phyloP scores from a whole-genome alignment of 2,888 invertebrate species.

The Orthonevra nobilis region DNA sequence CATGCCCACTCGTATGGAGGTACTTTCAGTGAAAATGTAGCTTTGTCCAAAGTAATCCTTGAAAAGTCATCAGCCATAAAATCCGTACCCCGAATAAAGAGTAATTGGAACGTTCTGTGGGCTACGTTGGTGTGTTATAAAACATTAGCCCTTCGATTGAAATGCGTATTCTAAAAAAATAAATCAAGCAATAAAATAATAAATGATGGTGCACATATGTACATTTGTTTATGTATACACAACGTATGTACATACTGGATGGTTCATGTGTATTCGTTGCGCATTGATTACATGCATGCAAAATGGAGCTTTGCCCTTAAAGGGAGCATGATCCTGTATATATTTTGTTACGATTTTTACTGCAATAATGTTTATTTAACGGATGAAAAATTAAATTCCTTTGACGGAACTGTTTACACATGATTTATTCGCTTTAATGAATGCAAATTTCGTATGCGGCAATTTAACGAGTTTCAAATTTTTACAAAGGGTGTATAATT shows the following conservation, averaged over 20 bases:
- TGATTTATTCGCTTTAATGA: conserved; percentile 48
- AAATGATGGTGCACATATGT: background rate
- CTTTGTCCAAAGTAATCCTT: conserved; percentile 48
- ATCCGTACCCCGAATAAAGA: conserved; percentile 22
- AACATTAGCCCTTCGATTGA: conserved; percentile 12
- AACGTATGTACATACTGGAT: too few species aligned
- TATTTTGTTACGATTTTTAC: background rate
- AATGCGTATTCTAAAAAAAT: conserved; percentile 21
- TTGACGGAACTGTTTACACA: conserved; percentile 4
- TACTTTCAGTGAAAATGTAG: conserved; percentile 6
- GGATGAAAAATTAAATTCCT: conserved; percentile 17
- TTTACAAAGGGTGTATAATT: conserved; percentile 45
- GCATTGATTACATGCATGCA: conserved; percentile 17
- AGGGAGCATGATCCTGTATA: background rate
- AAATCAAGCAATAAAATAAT: conserved; percentile 29
- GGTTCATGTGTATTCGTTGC: too few species aligned
- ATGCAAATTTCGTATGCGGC: conserved; percentile 38
- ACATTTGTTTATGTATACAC: too few species aligned
- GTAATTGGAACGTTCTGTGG: conserved; percentile 39
- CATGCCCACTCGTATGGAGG: background rate
- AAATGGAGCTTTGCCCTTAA: background rate
- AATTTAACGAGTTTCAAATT: conserved; percentile 43
- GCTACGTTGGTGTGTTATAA: conserved; percentile 9
- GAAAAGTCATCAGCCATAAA: conserved; percentile 45
- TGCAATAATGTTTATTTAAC: background rate